Evolutionary conservation across 1,140 invertebrate genomes (phyloP).

Genomic region (Brachionus angularis): DNA sequence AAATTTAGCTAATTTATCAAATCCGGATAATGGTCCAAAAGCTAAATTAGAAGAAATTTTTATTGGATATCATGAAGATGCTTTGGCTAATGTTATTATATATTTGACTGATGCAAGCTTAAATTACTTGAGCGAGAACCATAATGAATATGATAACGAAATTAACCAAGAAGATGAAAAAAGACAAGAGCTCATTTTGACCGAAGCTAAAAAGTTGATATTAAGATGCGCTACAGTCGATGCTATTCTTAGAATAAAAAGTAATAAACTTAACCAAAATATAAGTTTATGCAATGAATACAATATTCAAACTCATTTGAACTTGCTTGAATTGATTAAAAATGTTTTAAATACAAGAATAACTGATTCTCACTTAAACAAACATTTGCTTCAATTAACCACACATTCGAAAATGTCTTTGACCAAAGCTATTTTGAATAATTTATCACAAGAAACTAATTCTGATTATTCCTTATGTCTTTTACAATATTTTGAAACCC

Average conservation of each 20-base stretch:
- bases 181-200: too few species aligned
- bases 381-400: too few species aligned
- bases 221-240: conserved; percentile 49
- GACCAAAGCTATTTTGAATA: background rate
- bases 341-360: too few species aligned
- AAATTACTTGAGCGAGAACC: background rate
- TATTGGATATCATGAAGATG: conserved; percentile 48
- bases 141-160: background rate
- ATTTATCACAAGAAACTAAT: background rate
- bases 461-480: background rate
- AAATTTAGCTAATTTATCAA: background rate
- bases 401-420: conserved; percentile 14
- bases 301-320: too few species aligned
- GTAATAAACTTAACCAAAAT: conserved; percentile 38
- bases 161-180: background rate
- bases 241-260: conserved; percentile 45
- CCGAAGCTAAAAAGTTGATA: conserved; percentile 45
- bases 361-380: too few species aligned
- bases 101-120: conserved; percentile 44
- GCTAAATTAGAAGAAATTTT: background rate
- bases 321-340: too few species aligned
- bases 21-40: background rate
- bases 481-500: conserved; percentile 45
- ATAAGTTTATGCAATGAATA: conserved; percentile 46
- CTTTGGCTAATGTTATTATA: conserved; percentile 49